These are phyloP conservation scores for Pomacea maculata DNA, from an alignment of 1,140 invertebrate species.

Conservation along the genomic window DNA sequence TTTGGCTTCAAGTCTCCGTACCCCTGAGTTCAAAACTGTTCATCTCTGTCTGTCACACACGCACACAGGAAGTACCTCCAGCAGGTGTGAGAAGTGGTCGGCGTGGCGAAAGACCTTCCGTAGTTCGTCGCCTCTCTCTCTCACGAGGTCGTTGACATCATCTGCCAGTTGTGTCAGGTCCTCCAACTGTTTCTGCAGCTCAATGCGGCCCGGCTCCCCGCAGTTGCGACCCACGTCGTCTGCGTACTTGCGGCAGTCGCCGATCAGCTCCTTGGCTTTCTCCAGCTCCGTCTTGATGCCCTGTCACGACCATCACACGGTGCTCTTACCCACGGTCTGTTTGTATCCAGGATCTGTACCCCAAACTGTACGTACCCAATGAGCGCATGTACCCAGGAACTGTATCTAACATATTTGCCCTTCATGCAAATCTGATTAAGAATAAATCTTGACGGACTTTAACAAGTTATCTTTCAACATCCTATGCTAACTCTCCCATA, in stretches of 20 bases:
- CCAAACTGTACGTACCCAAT: neutral
- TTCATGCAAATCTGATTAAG: no score
- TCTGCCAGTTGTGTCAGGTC: slow-evolving; percentile 57
- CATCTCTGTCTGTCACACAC: neutral
- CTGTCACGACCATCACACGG: slow-evolving; percentile 30
- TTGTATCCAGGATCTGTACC: no score
- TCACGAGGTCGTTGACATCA: slow-evolving; percentile 59
- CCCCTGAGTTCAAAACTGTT: no score
- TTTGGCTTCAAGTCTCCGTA: no score
- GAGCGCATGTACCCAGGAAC: neutral
- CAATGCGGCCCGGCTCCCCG: slow-evolving; percentile 95
- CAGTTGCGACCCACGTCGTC: slow-evolving; percentile 90
- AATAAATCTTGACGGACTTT: neutral
- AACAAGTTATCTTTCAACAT: neutral
- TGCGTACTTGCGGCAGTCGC: slow-evolving; percentile 89
- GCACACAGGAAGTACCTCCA: slow-evolving; percentile 67
- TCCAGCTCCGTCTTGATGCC: slow-evolving; percentile 94
- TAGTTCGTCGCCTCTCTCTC: slow-evolving; percentile 73
- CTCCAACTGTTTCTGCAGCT: slow-evolving; percentile 96
- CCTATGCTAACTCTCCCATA: neutral
- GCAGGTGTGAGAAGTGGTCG: slow-evolving; percentile 93
- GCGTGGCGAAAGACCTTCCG: slow-evolving; percentile 95
- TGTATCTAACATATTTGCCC: neutral
- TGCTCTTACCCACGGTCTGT: no score
- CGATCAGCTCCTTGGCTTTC: slow-evolving; percentile 87